phyloP scores from a whole-genome alignment of 1,140 invertebrate species.

The Macrobrachium nipponense region DNA sequence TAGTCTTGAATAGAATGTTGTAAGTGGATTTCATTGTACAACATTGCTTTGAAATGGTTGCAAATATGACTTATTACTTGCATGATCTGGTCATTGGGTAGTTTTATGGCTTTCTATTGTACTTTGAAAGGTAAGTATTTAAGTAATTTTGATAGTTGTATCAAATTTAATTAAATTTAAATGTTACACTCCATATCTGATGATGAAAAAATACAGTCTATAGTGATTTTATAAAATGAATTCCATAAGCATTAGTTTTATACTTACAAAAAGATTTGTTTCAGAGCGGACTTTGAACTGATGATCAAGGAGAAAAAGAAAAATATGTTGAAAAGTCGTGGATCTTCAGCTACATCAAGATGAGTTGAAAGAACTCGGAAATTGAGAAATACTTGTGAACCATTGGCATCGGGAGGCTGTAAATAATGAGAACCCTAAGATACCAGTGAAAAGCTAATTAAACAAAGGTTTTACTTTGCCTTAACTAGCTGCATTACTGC shows the following conservation, averaged over 20 bases:
- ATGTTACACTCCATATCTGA: neutral
- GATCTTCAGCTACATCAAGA: neutral
- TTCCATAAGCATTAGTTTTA: neutral
- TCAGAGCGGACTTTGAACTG: constrained; percentile 61
- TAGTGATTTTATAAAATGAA: neutral
- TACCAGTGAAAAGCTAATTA: constrained; percentile 1
- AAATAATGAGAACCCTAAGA: neutral
- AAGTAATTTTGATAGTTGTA: no score
- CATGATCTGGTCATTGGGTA: no score
- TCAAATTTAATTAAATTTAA: no score
- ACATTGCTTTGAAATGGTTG: no score
- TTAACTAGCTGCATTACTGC: neutral
- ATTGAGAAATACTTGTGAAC: neutral
- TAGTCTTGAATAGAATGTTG: no score
- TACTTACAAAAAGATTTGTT: neutral
- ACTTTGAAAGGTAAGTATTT: no score
- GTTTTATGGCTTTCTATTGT: no score
- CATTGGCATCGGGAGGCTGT: no score
- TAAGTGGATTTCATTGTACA: no score
- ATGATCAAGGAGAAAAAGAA: constrained; percentile 61
- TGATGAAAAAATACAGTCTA: neutral
- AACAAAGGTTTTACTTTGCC: constrained; percentile 2
- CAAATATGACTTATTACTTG: no score
- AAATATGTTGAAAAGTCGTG: constrained; percentile 7
- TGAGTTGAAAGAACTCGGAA: neutral